These are phyloP conservation scores for Hemicrepidius hirtus DNA, from an alignment of 2,888 invertebrate species.

Conservation along the genomic window DNA sequence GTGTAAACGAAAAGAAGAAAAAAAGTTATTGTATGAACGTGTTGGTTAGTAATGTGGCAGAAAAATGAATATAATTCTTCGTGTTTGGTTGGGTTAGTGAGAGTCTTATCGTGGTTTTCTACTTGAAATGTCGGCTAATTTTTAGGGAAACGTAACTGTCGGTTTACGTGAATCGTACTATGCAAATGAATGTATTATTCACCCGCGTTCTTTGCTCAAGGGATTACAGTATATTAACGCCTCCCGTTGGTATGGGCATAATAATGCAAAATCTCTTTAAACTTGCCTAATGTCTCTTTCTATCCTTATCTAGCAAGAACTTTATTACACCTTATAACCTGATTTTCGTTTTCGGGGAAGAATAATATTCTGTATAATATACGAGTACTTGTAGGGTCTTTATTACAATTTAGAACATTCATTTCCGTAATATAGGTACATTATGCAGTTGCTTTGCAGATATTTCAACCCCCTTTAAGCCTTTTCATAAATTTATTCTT, in stretches of 20 bases:
- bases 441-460: slow-evolving; percentile 18
- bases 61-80: not conserved
- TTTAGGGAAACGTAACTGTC: slow-evolving; percentile 32
- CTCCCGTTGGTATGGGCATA: slow-evolving; percentile 38
- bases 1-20: no score
- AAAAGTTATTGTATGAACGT: no score
- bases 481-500: not conserved
- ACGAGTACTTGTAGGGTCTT: slow-evolving; percentile 13
- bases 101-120: slow-evolving; percentile 8
- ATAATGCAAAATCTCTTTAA: slow-evolving; percentile 41
- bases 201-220: slow-evolving; percentile 39
- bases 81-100: not conserved
- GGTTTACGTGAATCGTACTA: slow-evolving; percentile 32
- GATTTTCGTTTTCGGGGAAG: slow-evolving; percentile 31
- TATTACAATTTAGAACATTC: slow-evolving; percentile 1
- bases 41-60: no score
- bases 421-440: not conserved
- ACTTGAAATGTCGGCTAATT: slow-evolving; percentile 29
- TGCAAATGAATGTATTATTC: slow-evolving; percentile 40
- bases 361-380: slow-evolving; percentile 23
- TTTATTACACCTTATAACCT: slow-evolving; percentile 23
- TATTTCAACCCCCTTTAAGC: not conserved
- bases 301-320: slow-evolving; percentile 28
- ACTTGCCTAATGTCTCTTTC: slow-evolving; percentile 33
- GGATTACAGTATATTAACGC: slow-evolving; percentile 41